Base-by-base conservation (phyloP, 2,797 vertebrate genomes). In the Diceros bicornis region DNA sequence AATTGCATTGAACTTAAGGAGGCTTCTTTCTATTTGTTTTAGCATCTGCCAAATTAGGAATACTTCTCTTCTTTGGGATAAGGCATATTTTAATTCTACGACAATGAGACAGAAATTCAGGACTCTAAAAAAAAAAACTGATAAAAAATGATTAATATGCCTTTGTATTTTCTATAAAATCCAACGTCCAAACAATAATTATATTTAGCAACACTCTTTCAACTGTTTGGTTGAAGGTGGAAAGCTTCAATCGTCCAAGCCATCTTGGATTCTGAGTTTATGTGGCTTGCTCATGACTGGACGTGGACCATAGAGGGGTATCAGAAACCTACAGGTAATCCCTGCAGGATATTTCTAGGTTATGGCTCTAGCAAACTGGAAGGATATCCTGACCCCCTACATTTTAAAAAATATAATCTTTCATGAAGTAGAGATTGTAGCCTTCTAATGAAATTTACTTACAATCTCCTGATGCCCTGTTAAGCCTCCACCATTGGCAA, bases 401-500 rank as follows among this genome's bases (percentile, higher is more conserved):
- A 87, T 92, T 94, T 82, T 71, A 44, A 83, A 66, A 79, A 82
- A 71, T 75, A 62, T 66, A 82, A 66, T 91, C 81, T 97, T 96
- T 91, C 55, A 55, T 96, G 86, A 97, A 83, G 61, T 91, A 87
- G 89, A 89, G 64, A 91, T 34, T 91, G 61, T 74, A 96, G 72
- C 59, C 75, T 81, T 93, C 68, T 96, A 93, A 93, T 98, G 96
- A 97, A 97, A 97, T 97, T 98, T 97, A 92, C 79, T 92, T 93
- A 90, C 32, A 96, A 79, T 88, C 88, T 97, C 96, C 88, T 74
- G 81, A 82, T 95, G 82, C 84, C 85, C 93, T 95, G 83, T 94
- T 97, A 95, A 97, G 77, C 79, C 87, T 91, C 68, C 74, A 83
- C 72, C 94, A 79, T 59, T 89, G 93, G 69, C 88, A 88, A 94